Evolutionary conservation across 2,113 vertebrate species (phyloP).

Genomic region (Solenodon paradoxus): DNA sequence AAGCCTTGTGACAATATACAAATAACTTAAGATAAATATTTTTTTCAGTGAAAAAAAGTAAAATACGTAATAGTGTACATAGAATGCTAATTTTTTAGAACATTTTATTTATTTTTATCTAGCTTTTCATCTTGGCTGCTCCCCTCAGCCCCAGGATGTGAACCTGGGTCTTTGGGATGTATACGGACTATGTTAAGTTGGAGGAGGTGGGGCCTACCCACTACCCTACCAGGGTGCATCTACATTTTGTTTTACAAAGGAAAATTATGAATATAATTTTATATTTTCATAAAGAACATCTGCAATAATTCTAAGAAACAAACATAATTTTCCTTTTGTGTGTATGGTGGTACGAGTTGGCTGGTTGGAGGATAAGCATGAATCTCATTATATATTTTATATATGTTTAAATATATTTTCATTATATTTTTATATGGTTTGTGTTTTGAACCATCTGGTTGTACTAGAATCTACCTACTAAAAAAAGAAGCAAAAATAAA

Average conservation of each 20-base stretch:
- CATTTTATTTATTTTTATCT: too few species aligned
- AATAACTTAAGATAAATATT: not conserved
- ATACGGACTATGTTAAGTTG: too few species aligned
- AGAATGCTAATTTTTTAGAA: too few species aligned
- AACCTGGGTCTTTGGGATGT: too few species aligned
- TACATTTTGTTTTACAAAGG: not conserved
- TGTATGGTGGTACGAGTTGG: not conserved
- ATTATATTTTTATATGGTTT: not conserved
- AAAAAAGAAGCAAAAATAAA: not conserved
- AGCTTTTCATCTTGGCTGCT: too few species aligned
- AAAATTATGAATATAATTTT: slow-evolving; percentile 18
- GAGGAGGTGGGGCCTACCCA: too few species aligned
- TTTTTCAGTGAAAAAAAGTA: not conserved
- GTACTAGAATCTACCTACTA: not conserved
- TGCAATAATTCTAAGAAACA: slow-evolving; percentile 34
- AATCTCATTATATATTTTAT: too few species aligned
- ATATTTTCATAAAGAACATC: slow-evolving; percentile 61
- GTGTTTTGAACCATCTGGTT: slow-evolving; percentile 4
- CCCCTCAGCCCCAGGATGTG: too few species aligned
- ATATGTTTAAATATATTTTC: too few species aligned
- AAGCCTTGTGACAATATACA: not conserved
- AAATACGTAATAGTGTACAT: not conserved
- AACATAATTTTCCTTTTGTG: not conserved
- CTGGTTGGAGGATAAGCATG: not conserved
- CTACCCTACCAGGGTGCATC: too few species aligned